Percentiles rank a stretch among this genome's conserved stretches.
phyloP scores from a whole-genome alignment of 2,797 vertebrate species.

The Centroberyx gerrardi region DNA sequence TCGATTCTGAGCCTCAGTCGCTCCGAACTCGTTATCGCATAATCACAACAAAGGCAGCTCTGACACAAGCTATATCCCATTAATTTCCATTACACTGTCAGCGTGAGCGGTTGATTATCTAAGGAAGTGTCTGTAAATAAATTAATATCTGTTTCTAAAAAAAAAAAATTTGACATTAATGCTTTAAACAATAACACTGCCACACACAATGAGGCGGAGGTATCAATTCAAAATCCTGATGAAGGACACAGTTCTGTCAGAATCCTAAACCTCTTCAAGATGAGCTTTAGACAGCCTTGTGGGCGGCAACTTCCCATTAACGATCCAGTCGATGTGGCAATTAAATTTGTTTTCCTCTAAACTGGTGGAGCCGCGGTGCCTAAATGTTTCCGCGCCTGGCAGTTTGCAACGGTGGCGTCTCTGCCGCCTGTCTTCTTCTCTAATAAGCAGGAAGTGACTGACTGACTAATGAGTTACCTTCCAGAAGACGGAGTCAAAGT shows the following conservation, averaged over 20 bases:
- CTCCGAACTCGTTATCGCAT: conserved; percentile 28
- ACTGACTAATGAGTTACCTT: conserved; percentile 85
- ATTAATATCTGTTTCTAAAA: conserved; percentile 48
- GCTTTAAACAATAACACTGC: conserved; percentile 28
- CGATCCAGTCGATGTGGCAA: conserved; percentile 16
- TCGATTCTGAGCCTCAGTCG: conserved; percentile 12
- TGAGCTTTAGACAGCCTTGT: conserved; percentile 2
- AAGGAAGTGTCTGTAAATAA: conserved; percentile 63
- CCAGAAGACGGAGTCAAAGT: conserved; percentile 99
- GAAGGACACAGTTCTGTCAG: conserved; percentile 27
- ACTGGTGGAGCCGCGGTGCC: background rate
- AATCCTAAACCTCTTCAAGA: conserved; percentile 27
- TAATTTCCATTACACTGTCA: conserved; percentile 53
- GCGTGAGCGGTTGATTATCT: conserved; percentile 57
- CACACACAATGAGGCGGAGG: conserved; percentile 19
- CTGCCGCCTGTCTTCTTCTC: conserved; percentile 35
- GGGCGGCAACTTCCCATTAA: conserved; percentile 1
- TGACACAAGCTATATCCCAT: conserved; percentile 25
- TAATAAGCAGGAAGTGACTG: conserved; percentile 58
- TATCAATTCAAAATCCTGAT: conserved; percentile 15
- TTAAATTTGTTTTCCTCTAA: conserved; percentile 48
- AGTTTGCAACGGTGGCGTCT: conserved; percentile 7
- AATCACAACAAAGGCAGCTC: conserved; percentile 44
- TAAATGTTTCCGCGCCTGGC: conserved; percentile 23
- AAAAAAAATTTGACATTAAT: conserved; percentile 42